Base-by-base conservation (phyloP, 2,888 invertebrate genomes). In the Mimas tiliae region DNA sequence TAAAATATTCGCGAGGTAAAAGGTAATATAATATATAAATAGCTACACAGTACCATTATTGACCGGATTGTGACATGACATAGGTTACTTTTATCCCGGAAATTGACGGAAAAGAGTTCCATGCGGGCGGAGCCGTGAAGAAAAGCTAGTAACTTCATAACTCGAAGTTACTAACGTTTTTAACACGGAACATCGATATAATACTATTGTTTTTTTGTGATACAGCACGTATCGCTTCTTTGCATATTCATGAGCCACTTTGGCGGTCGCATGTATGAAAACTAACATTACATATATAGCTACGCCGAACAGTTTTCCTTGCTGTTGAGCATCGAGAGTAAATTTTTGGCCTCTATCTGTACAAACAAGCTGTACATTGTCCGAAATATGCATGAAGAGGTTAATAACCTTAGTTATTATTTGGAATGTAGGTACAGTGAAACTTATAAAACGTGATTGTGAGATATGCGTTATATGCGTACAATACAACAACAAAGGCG, bases 341-440 rank as follows among this genome's bases (percentile, higher is more conserved):
- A 55, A 38, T 38, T 42, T 38, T 19, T 50, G 50, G 50, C 50
- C 50, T 50, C 42, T 38, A 42, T 58, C 42, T 58, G 38, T 19
- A 42, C 42, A 58, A 58, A 38, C 42, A 19, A 19, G 58, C 16
- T 58, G n/a, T 42, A 16, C 58, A 16, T 19, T 42, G 19, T 42
- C 38, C 9, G 58, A 58, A 58, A 58, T 58, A 58, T 55, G 55
- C 55, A 55, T 58, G 38, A 42, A 42, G n/a, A 58, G 58, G 58
- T 42, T 58, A 55, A 55, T 55, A 42, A 58, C 58, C 58, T 12
- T 38, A 55, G 16, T 58, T 42, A 58, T 19, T 53, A 33, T 34
- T 53, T 58, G 58, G 42, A 19, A 16, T 38, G 11, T 27, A 27
- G n/a, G 16, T 58, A 38, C 19, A 58, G 19, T 58, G 19, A 19